These are phyloP conservation scores for Phrynosoma blainvillii DNA, from an alignment of 2,113 vertebrate species.

Conservation along the genomic window DNA sequence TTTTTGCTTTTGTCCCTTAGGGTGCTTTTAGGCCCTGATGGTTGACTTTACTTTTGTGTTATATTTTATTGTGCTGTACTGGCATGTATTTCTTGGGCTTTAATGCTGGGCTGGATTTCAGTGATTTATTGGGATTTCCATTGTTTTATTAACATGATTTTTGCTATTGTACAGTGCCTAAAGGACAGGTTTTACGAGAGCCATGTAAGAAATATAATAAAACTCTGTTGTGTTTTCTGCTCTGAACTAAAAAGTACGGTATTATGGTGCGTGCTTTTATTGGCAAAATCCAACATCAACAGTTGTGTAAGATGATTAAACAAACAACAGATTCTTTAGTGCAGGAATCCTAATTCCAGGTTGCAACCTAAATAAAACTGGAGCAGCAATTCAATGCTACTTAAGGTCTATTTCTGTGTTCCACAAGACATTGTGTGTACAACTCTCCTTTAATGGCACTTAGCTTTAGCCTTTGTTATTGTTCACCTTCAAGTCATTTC, in stretches of 20 bases:
- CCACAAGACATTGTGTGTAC: not conserved
- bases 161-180: not conserved
- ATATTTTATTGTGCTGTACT: not conserved
- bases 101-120: not conserved
- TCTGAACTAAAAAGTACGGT: too few species aligned
- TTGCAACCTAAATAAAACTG: not conserved
- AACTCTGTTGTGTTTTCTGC: not conserved
- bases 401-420: not conserved
- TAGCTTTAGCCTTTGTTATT: not conserved
- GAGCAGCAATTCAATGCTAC: not conserved
- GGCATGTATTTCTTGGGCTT: not conserved
- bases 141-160: not conserved
- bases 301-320: not conserved
- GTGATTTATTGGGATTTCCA: not conserved
- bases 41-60: not conserved
- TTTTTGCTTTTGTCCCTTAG: not conserved
- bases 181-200: not conserved
- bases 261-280: not conserved
- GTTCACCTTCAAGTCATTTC: too few species aligned
- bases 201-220: not conserved
- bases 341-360: too few species aligned
- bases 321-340: not conserved
- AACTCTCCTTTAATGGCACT: not conserved
- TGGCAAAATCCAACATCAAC: not conserved
- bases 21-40: not conserved